Percentiles rank a stretch among this genome's conserved stretches.
These are phyloP conservation scores for Magallana gigas DNA, from an alignment of 1,140 invertebrate genomes.

Conservation along the genomic window DNA sequence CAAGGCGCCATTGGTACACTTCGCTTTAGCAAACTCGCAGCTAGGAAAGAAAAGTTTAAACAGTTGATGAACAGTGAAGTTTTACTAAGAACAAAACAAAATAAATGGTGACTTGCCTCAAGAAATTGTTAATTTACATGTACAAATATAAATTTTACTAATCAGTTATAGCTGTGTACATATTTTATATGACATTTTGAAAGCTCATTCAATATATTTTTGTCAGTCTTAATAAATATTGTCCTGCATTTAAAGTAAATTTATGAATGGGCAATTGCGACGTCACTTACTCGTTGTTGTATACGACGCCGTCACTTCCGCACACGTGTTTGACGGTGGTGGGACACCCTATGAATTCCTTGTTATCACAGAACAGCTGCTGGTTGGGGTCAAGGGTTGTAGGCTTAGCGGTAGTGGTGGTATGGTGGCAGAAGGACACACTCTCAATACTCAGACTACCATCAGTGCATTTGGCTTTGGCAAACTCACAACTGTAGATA, in stretches of 20 bases:
- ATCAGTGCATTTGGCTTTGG: background rate
- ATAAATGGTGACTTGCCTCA: no score
- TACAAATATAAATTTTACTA: no score
- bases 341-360: slow-evolving; percentile 7
- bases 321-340: slow-evolving; percentile 15
- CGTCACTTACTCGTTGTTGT: slow-evolving; percentile 9
- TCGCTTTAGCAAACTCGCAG: slow-evolving; percentile 37
- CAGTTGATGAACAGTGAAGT: background rate
- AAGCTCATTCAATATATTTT: no score
- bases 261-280: background rate
- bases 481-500: slow-evolving; percentile 12
- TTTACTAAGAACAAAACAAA: no score
- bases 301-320: slow-evolving; percentile 11
- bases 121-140: no score
- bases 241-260: no score
- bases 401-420: background rate
- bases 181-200: no score
- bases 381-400: slow-evolving; percentile 2
- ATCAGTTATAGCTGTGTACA: no score
- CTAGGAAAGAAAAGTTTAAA: background rate
- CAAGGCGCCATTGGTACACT: slow-evolving; percentile 21
- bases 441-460: background rate
- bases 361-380: slow-evolving; percentile 47
- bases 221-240: no score
- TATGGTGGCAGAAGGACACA: background rate